Base-by-base conservation (phyloP, 2,797 vertebrate genomes). In the Podarcis siculus region DNA sequence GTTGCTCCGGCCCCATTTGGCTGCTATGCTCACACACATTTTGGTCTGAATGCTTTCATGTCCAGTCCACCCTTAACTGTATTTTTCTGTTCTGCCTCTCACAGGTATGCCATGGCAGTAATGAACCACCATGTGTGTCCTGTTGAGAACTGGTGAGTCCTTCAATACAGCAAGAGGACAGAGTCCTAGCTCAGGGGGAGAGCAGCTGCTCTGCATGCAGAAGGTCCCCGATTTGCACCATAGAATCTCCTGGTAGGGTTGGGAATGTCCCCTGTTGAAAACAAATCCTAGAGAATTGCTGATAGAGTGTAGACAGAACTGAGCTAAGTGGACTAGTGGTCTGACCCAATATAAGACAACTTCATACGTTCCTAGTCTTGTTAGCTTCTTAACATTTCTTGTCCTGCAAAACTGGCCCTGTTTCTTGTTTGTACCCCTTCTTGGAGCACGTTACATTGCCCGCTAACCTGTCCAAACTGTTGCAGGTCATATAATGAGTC, bases 111-210 rank as follows among this genome's bases (percentile, higher is more conserved):
- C 95, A 98, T 99, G 98, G 98, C 98, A 83, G 98, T 99, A 95
- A 98, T 98, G 98, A 99, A 99, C 97, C 98, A 98, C 95, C 98
- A 99, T 49, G 98, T 98, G 86, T 99, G 98, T 96, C 98, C 98
- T 61, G 98, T 99, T 94, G 98, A 98, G 95, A 99, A 99, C 97
- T 98, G 98, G 98, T 98, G 37, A 90, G 86, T 77, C 73, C 35
- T 64, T 64, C 10, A 27, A 1, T 7, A 2, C 27, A n/a, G 37
- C 0, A 27, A 67, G 23, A 37, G 30, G 27, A 12, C 15, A 13
- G 27, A 71, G 8, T 23, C 6, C 49, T 55, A 55, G 61, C 61
- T 64, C 61, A 7, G 61, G 17, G 61, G 61, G 1, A 23, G 21
- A 64, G 21, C 61, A 64, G 61, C 61, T 64, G 61, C 49, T 55